Evolutionary conservation across 2,888 invertebrate species (phyloP), one percentile per base, ranked within the genome.

Genomic region (Acrobasis consociella): DNA sequence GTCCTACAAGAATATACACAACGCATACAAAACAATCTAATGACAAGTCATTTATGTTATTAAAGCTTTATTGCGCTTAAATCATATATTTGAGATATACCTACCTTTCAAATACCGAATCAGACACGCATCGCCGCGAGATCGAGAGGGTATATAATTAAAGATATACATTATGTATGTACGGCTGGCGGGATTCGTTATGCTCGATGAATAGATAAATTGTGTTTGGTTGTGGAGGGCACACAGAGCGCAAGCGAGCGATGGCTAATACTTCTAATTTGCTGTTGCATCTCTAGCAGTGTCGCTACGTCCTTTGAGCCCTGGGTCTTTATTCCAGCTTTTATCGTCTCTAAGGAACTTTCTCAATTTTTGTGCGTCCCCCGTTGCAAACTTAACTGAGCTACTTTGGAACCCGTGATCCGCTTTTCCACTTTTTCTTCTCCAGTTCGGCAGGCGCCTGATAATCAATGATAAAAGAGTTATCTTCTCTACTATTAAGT

Each of bases 161-260:
- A 50, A 67, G 63, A 58, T 65, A 63, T 64, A 66, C 58, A 64
- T 68, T 68, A 64, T 67, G 62, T 63, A 65, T 63, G 64, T 64
- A 64, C 62, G 62, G 62, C 64, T 64, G 63, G 62, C 62, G 61
- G 67, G 69, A 70, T 76, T 74, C 69, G 75, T 72, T 72, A 74
- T 73, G 78, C 75, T 72, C 62, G 67, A 65, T 80, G 76, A 73
- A 74, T 74, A 68, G 72, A 69, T 72, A 75, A 71, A 75, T 73
- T 69, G 67, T 60, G 53, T n/a, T n/a, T n/a, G n/a, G 55, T 67
- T 62, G 65, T 39, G 64, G 61, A 67, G 62, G 39, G 62, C 37
- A 10, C 65, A 49, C 52, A 64, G 62, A 62, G 70, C 67, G 64
- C 65, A 11, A 22, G 56, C 22, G 46, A 42, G 56, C 56, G 56